These are phyloP conservation scores for Bos indicus DNA, from an alignment of 2,113 vertebrate species.

Conservation along the genomic window DNA sequence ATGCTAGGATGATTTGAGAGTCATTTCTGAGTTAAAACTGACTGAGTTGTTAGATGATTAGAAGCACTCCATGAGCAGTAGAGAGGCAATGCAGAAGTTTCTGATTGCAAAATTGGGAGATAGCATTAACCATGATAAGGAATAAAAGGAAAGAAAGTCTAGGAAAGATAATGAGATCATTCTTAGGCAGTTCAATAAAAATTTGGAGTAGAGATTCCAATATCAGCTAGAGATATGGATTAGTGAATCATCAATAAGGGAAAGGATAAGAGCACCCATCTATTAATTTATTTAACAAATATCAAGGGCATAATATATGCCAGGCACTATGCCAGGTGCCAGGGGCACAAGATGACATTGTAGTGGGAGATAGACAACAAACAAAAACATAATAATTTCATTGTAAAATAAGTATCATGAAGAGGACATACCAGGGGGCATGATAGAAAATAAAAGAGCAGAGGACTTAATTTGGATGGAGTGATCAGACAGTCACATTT, in stretches of 20 bases:
- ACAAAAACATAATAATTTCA: not conserved
- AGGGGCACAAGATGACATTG: not conserved
- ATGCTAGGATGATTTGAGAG: not conserved
- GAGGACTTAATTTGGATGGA: not conserved
- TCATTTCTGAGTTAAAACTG: not conserved
- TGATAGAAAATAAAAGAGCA: not conserved
- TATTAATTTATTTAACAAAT: not conserved
- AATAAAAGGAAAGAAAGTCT: not conserved
- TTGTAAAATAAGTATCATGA: not conserved
- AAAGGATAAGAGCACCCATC: not conserved
- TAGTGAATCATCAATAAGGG: not conserved
- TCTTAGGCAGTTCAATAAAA: not conserved
- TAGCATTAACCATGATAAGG: not conserved
- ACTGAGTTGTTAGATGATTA: not conserved
- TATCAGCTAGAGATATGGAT: not conserved
- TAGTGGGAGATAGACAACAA: not conserved
- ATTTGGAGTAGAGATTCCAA: not conserved
- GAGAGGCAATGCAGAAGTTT: not conserved
- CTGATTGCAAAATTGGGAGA: not conserved
- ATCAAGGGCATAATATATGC: not conserved
- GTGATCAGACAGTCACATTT: not conserved
- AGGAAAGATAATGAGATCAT: not conserved
- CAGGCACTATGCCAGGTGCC: not conserved
- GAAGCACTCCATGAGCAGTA: not conserved
- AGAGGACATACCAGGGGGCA: not conserved